Evolutionary conservation across 2,888 invertebrate genomes (phyloP), one percentile per base, ranked within the genome.

Genomic region (Tenthredo distinguenda): DNA sequence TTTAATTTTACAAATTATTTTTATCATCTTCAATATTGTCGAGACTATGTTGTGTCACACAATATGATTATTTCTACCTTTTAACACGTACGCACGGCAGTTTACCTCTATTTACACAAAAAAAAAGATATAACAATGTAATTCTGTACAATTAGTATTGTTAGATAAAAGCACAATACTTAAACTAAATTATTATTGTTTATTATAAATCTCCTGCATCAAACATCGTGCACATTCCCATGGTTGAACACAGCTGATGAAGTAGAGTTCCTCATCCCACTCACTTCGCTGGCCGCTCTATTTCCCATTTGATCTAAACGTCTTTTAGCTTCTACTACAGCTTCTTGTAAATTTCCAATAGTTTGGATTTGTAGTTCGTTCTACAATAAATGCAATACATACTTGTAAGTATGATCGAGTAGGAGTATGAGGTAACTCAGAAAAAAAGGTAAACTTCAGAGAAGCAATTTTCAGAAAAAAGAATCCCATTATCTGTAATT

Each of bases 161-260:
- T 81, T 85, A 77, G 50, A 68, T 34, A 84, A 89, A 81, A 62
- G 50, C 79, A 62, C 58, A 58, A 58, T 81, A 81, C 79, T 81
- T 81, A 40, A 62, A 18, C 34, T 62, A 62, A 62, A 58, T 43
- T 77, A 77, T 62, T 40, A 40, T 81, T n/a, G 79, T 81, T 81
- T 62, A 81, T 26, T 40, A n/a, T 34, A 81, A 77, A 21, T 81
- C 58, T 37, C 79, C 40, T 58, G 85, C 87, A 85, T 92, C 90
- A 93, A 90, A 93, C 91, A 89, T 93, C 93, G 92, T 93, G 93
- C 92, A 93, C 93, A 88, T 91, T 92, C 86, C 90, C 90, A 88
- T 91, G 91, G 89, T 88, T 91, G 89, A 91, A 91, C 86, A 91
- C 88, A 87, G 92, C 87, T 90, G 93, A 89, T 86, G 92, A 90